phyloP scores from a whole-genome alignment of 2,888 invertebrate genomes.

The Calliopum simillimum region DNA sequence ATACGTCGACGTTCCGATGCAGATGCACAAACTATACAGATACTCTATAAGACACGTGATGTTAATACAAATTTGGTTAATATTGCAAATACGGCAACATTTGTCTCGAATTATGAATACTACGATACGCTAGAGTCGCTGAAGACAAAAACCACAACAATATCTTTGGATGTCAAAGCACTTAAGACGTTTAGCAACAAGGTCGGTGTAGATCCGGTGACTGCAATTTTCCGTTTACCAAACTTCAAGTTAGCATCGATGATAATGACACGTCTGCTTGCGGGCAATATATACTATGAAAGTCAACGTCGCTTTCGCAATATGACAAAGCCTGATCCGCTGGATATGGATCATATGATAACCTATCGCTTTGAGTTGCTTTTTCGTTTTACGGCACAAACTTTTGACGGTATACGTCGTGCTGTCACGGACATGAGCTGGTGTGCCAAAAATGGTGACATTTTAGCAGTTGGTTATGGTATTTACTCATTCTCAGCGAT shows the following conservation, averaged over 20 bases:
- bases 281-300: constrained; percentile 73
- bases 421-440: constrained; percentile 75
- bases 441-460: constrained; percentile 75
- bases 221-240: constrained; percentile 42
- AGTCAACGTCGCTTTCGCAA: constrained; percentile 79
- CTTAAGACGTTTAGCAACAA: constrained; percentile 10
- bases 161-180: neutral
- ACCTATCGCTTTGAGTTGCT: constrained; percentile 75
- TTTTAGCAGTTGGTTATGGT: constrained; percentile 82
- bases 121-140: constrained; percentile 74
- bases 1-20: constrained; percentile 76
- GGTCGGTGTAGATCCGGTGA: constrained; percentile 35
- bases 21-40: constrained; percentile 76
- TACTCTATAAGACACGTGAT: constrained; percentile 74
- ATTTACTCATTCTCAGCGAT: constrained; percentile 71
- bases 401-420: constrained; percentile 56
- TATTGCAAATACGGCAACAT: constrained; percentile 71
- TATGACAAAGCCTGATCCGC: constrained; percentile 71
- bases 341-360: constrained; percentile 73
- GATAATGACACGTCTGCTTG: constrained; percentile 77
- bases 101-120: constrained; percentile 83
- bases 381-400: constrained; percentile 73
- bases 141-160: neutral
- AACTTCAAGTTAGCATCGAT: constrained; percentile 73
- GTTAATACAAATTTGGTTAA: constrained; percentile 71